Evolutionary conservation across 2,888 invertebrate species (phyloP), one percentile per base, ranked within the genome.

Genomic region (Dysmachus trigonus): DNA sequence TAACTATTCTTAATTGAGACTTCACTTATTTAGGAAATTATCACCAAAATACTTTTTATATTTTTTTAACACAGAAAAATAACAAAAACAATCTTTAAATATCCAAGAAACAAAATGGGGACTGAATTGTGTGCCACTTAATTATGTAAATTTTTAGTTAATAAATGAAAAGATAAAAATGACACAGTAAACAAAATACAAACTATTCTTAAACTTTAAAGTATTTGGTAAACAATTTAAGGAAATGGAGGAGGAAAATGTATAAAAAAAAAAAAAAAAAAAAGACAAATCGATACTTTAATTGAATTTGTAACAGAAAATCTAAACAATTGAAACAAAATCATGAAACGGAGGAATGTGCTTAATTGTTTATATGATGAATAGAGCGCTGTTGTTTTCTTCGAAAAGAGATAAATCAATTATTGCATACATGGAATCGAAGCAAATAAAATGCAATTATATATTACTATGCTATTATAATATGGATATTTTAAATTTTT

Each of bases 111-210:
- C 72, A 72, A 83, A 74, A 73, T 85, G 47, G 74, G 85, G 76
- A 76, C 85, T 85, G 85, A 85, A 53, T 31, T 76, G 74, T 74
- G 85, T 85, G 85, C 85, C 85, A 85, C 85, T 74, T 85, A 33
- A 31, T 51, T 85, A 53, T 53, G 53, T 74, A 74, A 74, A 27
- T 74, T 74, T 8, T 85, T 76, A 76, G 18, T 74, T 74, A 47
- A 41, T 33, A 47, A 5, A n/a, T 15, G n/a, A 47, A 47, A n/a
- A n/a, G 8, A 38, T 30, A 73, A 27, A 2, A 71, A 72, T 51
- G 22, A 30, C 31, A 74, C 22, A 85, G 2, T 13, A 51, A 74
- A 30, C 31, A 31, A 51, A 31, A 15, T 38, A 62, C n/a, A 85
- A 73, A 71, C 27, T 62, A 62, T 62, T 22, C 62, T 10, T 62